Base-by-base conservation (phyloP, 64 coral and sea anemone species). In the Trachythela sp. region DNA sequence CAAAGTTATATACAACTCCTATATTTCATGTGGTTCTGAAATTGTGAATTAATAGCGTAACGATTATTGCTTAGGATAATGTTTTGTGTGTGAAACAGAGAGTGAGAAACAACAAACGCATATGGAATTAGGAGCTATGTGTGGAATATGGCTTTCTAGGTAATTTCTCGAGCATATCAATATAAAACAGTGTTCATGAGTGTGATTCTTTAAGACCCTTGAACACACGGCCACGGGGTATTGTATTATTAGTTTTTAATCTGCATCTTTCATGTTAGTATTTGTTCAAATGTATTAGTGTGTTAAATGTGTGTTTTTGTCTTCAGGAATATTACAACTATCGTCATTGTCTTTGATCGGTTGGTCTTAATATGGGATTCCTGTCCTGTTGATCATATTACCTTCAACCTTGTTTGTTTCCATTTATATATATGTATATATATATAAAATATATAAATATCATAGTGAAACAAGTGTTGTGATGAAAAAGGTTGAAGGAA, bases 391-490 rank as follows among this genome's bases (percentile, higher is more conserved):
- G n/a, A n/a, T n/a, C n/a, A n/a, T n/a, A n/a, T n/a, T n/a, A n/a
- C n/a, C n/a, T n/a, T n/a, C n/a, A n/a, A n/a, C n/a, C n/a, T n/a
- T n/a, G n/a, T n/a, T n/a, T n/a, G n/a, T n/a, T n/a, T n/a, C n/a
- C n/a, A n/a, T n/a, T n/a, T n/a, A n/a, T n/a, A n/a, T n/a, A n/a
- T n/a, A n/a, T n/a, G n/a, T n/a, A n/a, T n/a, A n/a, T n/a, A n/a
- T n/a, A n/a, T n/a, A n/a, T n/a, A n/a, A n/a, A n/a, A n/a, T n/a
- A n/a, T n/a, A n/a, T n/a, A n/a, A 37, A 29, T 80, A 34, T 80
- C 75, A 39, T 39, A 80, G 75, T 18, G 75, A 80, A 80, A 36
- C 75, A 80, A 80, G 75, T 80, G 75, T 80, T 80, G 56, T 37
- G 75, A 36, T 15, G 31, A 30, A 80, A 68, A 68, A 68, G 30